Conservation (phyloP, 2,113 vertebrate species). For the Platysteira castanea region DNA sequence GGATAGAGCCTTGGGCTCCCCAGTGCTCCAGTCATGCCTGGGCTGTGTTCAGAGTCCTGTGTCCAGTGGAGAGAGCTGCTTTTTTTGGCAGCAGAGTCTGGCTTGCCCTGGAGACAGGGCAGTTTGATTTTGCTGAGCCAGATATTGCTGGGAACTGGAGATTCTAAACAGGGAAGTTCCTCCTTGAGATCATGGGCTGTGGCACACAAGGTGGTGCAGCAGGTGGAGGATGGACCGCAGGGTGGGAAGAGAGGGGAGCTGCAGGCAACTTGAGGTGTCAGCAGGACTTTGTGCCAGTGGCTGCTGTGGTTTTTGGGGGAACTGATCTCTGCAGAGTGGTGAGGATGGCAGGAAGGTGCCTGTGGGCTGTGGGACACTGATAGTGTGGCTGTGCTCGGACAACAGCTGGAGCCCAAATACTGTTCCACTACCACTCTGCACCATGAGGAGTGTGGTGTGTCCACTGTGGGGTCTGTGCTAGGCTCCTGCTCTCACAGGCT, state of each 20-base stretch:
- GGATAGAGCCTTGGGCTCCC: not conserved
- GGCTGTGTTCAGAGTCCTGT: not conserved
- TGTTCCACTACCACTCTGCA: not conserved
- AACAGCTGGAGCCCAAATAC: not conserved
- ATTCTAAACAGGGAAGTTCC: not conserved
- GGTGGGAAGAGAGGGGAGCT: not conserved
- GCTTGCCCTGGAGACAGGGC: not conserved
- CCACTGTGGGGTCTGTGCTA: not conserved
- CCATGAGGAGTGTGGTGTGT: not conserved
- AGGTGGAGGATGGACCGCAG: not conserved
- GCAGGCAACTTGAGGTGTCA: rapidly evolving
- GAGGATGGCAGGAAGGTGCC: not conserved
- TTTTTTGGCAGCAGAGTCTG: not conserved
- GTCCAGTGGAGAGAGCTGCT: not conserved
- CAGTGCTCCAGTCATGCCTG: not conserved
- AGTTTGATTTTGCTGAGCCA: not conserved
- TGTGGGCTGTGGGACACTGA: not conserved
- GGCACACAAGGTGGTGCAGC: not conserved
- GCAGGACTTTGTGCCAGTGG: not conserved
- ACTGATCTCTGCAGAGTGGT: not conserved
- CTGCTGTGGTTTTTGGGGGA: not conserved
- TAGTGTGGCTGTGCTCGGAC: rapidly evolving
- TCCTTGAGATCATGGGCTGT: not conserved
- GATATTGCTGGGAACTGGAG: not conserved
- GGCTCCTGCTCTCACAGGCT: not conserved